Evolutionary conservation across 1,140 invertebrate genomes (phyloP).

Genomic region (Drosophila pseudoananassae): DNA sequence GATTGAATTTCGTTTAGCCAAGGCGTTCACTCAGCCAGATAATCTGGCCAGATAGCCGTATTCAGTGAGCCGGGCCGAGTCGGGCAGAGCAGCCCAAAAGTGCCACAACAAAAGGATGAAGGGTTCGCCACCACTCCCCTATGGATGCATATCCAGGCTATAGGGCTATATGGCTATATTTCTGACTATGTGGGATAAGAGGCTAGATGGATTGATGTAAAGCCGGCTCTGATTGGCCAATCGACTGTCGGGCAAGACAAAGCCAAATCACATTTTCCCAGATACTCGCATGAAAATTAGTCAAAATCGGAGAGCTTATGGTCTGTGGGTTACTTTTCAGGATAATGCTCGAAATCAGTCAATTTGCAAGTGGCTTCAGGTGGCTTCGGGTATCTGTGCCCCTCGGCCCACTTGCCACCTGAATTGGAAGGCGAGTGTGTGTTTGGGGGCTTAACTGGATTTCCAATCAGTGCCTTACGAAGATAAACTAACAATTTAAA

Average conservation of each 20-base stretch:
- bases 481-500: slow-evolving; percentile 79
- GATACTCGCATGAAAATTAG: slow-evolving; percentile 30
- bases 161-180: not conserved
- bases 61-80: slow-evolving; percentile 27
- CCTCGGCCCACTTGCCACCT: slow-evolving; percentile 16
- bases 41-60: slow-evolving; percentile 49
- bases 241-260: slow-evolving; percentile 7
- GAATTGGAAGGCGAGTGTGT: not conserved
- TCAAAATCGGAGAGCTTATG: slow-evolving; percentile 24
- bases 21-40: slow-evolving; percentile 60
- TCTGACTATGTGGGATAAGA: not conserved
- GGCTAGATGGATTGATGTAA: slow-evolving; percentile 2
- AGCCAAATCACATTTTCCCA: slow-evolving; percentile 22
- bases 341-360: slow-evolving; percentile 19
- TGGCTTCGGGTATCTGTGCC: not conserved
- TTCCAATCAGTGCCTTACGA: slow-evolving; percentile 30
- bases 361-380: slow-evolving; percentile 41
- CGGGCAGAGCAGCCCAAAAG: slow-evolving; percentile 29
- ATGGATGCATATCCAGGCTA: slow-evolving; percentile 1
- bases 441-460: slow-evolving; percentile 25
- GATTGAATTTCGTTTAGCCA: slow-evolving; percentile 75
- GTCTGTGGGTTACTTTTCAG: slow-evolving; percentile 22
- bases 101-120: slow-evolving; percentile 43
- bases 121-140: slow-evolving; percentile 11
- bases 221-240: slow-evolving; percentile 22